Evolutionary conservation across 2,797 vertebrate genomes (phyloP), one percentile per base, ranked within the genome.

Genomic region (Enteromius unitaeniatus): DNA sequence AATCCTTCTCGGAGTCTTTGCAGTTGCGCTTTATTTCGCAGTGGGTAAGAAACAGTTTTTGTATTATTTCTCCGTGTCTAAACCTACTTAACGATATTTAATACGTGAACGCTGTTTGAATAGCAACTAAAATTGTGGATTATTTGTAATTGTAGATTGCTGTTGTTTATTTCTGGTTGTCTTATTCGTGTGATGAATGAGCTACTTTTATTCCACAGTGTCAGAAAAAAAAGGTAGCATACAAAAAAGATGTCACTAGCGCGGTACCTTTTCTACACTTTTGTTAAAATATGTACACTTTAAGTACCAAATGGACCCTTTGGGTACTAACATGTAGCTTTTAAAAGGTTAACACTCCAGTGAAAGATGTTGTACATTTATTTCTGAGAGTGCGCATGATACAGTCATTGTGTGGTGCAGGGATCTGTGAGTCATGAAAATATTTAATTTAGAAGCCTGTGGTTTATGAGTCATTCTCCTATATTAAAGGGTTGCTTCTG

Each of bases 21-120:
- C 91, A 9, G 85, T 91, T 49, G 89, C 90, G 40, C 8, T 94
- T 85, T 91, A 89, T 87, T 90, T 94, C 83, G 86, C 92, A 78
- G 1, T 89, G 53, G 94, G 95, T 95, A 87, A 93, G 94, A 31
- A 6, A 2, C 26, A 21, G 0, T 47, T 42, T 26, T 28, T 10
- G 0, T 37, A 21, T 67, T 31, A 17, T 64, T 64, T 64, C 6
- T 2, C 58, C 14, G 60, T 21, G 31, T 19, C 64, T 31, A 64
- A 67, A 9, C 34, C 28, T 40, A n/a, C 31, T 67, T 37, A n/a
- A 37, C 4, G 1, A 69, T 23, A 69, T 42, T 0, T 31, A 62
- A 28, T 62, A 17, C 14, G 11, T 73, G 19, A 14, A n/a, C 19
- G 2, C 21, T 55, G 28, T 75, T 37, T 0, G 11, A 76, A 58